Evolutionary conservation across 2,888 invertebrate species (phyloP).

Genomic region (Prosopocoilus inquinatus): DNA sequence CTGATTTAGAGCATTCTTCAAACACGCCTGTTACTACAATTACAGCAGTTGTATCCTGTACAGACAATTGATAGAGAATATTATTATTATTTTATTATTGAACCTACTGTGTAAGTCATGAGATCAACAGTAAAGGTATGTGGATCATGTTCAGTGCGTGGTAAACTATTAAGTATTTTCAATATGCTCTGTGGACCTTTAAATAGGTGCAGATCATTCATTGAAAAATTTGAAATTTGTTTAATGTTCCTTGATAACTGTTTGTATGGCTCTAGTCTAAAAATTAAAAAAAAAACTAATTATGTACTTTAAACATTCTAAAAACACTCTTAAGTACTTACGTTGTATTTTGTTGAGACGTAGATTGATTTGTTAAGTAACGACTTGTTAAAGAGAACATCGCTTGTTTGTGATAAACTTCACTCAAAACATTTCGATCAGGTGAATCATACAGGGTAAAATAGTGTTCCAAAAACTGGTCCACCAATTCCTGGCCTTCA

Average conservation of each 20-base stretch:
- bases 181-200: constrained; percentile 46
- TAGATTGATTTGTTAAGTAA: constrained; percentile 37
- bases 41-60: constrained; percentile 50
- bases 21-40: constrained; percentile 66
- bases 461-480: constrained; percentile 65
- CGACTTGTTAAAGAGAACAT: constrained; percentile 59
- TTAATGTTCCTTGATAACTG: constrained; percentile 53
- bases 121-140: constrained; percentile 67
- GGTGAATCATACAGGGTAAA: constrained; percentile 63
- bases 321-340: constrained; percentile 28
- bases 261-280: constrained; percentile 45
- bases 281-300: constrained; percentile 25
- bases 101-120: constrained; percentile 59
- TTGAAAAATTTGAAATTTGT: constrained; percentile 44
- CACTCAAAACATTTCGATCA: constrained; percentile 55
- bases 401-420: constrained; percentile 64
- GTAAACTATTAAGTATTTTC: constrained; percentile 55
- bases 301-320: not conserved
- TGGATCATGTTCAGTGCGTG: constrained; percentile 64
- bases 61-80: too few relatives aligned
- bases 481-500: constrained; percentile 53
- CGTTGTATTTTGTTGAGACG: constrained; percentile 39
- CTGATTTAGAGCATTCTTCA: constrained; percentile 56
- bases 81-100: not conserved
- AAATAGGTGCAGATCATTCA: constrained; percentile 37